phyloP scores from a whole-genome alignment of 2,888 invertebrate genomes.

The Perizoma flavofasciatum region DNA sequence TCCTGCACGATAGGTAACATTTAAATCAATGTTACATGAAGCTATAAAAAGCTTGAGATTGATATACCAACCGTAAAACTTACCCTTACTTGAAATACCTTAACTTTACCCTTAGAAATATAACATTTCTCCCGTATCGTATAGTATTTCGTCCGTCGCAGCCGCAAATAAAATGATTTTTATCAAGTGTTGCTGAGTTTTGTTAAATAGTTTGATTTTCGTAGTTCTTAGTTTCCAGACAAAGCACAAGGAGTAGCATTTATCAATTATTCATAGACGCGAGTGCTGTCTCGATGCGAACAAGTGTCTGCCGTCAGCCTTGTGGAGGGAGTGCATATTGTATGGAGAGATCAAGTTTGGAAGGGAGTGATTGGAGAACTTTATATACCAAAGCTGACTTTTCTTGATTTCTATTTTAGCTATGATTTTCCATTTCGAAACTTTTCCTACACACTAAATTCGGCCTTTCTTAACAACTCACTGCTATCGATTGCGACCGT shows the following conservation, averaged over 20 bases:
- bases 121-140: no score
- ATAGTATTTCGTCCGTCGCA: no score
- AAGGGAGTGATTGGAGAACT: constrained; percentile 16
- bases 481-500: no score
- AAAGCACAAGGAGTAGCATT: constrained; percentile 57
- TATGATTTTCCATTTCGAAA: neutral
- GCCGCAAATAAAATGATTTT: no score
- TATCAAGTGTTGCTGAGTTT: no score
- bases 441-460: no score
- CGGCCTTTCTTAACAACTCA: no score
- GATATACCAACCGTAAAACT: constrained; percentile 13
- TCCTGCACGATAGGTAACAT: constrained; percentile 52
- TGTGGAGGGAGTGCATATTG: constrained; percentile 35
- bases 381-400: constrained; percentile 4
- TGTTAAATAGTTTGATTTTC: constrained; percentile 34
- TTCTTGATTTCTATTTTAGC: constrained; percentile 2
- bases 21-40: constrained; percentile 54
- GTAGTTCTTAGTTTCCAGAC: constrained; percentile 42
- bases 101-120: no score
- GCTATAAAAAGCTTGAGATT: constrained; percentile 38
- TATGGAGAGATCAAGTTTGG: constrained; percentile 30
- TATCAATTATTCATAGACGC: constrained; percentile 71
- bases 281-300: constrained; percentile 55
- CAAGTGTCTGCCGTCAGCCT: constrained; percentile 48
- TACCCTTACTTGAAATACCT: no score